These are phyloP conservation scores for Biston stratarius DNA, from an alignment of 2,888 invertebrate species.

Conservation along the genomic window DNA sequence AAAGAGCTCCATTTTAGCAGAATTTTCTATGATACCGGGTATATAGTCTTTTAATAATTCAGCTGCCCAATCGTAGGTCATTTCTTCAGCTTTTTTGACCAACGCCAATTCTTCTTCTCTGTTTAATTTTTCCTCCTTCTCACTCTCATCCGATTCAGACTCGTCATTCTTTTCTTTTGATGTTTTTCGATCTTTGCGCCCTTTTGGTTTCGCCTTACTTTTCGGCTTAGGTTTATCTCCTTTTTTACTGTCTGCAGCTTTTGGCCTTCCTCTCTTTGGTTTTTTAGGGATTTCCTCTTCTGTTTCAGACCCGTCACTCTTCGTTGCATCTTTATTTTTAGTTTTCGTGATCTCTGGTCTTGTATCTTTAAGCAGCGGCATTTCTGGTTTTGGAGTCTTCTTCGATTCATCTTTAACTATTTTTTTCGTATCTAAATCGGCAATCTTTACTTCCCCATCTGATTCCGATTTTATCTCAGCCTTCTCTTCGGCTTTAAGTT, in stretches of 20 bases:
- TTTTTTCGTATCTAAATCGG: conserved; percentile 81
- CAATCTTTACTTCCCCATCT: conserved; percentile 83
- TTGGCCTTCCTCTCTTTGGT: conserved; percentile 61
- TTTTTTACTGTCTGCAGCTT: conserved; percentile 70
- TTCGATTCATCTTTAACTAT: conserved; percentile 77
- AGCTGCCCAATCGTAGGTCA: conserved; percentile 95
- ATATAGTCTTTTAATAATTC: conserved; percentile 94
- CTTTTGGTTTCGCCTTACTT: conserved; percentile 75
- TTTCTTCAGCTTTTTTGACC: conserved; percentile 91
- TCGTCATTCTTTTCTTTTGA: conserved; percentile 84
- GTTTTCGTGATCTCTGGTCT: conserved; percentile 51
- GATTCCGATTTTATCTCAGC: conserved; percentile 82
- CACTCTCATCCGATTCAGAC: conserved; percentile 84
- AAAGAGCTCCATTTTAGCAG: conserved; percentile 97
- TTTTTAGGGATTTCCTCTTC: conserved; percentile 70
- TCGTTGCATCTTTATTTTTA: conserved; percentile 58
- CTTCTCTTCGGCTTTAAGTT: conserved; percentile 79
- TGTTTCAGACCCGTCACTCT: conserved; percentile 68
- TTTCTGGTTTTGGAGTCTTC: conserved; percentile 50
- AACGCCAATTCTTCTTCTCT: conserved; percentile 85
- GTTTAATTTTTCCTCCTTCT: conserved; percentile 87
- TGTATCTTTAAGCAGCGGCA: conserved; percentile 49
- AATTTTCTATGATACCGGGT: conserved; percentile 95
- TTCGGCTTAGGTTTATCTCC: conserved; percentile 69
- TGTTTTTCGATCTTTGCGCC: conserved; percentile 77